Base-by-base conservation (phyloP, 1,140 invertebrate genomes). In the Lucilia cuprina region DNA sequence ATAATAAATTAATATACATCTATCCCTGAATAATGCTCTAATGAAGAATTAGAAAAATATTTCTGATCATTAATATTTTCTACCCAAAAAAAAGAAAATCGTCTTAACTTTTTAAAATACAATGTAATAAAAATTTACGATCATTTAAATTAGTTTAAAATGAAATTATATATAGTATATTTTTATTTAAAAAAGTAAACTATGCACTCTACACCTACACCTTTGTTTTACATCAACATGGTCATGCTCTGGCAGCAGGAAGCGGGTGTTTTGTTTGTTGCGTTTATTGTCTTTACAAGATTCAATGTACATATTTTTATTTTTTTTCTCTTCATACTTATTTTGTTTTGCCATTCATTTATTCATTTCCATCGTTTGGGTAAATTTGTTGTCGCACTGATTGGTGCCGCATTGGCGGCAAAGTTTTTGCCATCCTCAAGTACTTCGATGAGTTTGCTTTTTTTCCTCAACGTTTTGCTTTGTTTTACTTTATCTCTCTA, bases 331-430 rank as follows among this genome's bases (percentile, higher is more conserved):
- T 0, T 60, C n/a, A 7, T 60, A 7, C 14, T 17, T 60, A 60
- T 60, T 60, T 78, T 78, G 14, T 47, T 47, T 78, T 41, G 14
- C 14, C 41, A 9, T 30, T 80, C 41, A 80, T 80, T 80, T 80
- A 80, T 80, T 80, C 77, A 80, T 80, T 80, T 80, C 77, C 77
- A 80, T 80, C 25, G 41, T 49, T 80, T 19, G 41, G 41, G 77
- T 80, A 80, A 82, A 70, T 41, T 70, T 65, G 60, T 74, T 77
- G 84, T 78, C 84, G 82, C 84, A 84, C 65, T 84, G 60, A 84
- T 75, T 84, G 84, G 84, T 82, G 84, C 49, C 84, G 65, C 84
- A 84, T 84, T 83, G 84, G 84, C 84, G 84, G 82, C 84, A 84
- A 84, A 84, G 80, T 84, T 84, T 84, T 84, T 82, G 60, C 47